Evolutionary conservation across 1,140 invertebrate species (phyloP).

Genomic region (Spodoptera litura): DNA sequence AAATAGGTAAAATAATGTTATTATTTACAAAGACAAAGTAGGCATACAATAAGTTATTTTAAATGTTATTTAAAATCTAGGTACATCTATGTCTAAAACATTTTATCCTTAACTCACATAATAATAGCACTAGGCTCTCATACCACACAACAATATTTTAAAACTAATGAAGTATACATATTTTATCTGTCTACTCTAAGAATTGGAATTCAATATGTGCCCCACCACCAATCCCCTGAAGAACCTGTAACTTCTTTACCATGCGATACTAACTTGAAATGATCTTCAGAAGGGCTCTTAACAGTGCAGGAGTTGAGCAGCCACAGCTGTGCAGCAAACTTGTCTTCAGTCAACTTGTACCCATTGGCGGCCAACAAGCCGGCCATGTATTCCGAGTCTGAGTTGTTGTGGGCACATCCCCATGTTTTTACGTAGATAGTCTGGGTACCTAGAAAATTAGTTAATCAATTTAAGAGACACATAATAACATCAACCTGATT

Average conservation of each 20-base stretch:
- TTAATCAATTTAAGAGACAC: not conserved
- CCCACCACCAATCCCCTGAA: too few species aligned
- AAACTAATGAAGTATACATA: too few species aligned
- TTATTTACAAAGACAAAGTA: too few species aligned
- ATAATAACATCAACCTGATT: not conserved
- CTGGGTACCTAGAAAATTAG: constrained; percentile 90
- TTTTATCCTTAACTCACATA: too few species aligned
- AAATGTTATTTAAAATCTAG: too few species aligned
- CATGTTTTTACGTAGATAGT: constrained; percentile 98
- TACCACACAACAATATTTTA: too few species aligned
- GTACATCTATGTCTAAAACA: too few species aligned
- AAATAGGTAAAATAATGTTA: too few species aligned
- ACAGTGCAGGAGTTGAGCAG: constrained; percentile 99
- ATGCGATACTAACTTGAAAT: constrained; percentile 90
- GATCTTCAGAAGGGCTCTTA: constrained; percentile 98
- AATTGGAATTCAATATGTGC: too few species aligned
- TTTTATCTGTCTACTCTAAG: too few species aligned
- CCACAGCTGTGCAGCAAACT: constrained; percentile 96
- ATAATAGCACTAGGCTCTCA: too few species aligned
- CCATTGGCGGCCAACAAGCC: constrained; percentile 96
- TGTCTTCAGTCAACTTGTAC: constrained; percentile 94
- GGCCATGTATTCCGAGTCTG: constrained; percentile 99
- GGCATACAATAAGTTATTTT: too few species aligned
- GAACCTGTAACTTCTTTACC: not conserved
- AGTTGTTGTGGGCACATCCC: constrained; percentile 99